Evolutionary conservation across 2,797 vertebrate species (phyloP).

Genomic region (Taenioides sp.): DNA sequence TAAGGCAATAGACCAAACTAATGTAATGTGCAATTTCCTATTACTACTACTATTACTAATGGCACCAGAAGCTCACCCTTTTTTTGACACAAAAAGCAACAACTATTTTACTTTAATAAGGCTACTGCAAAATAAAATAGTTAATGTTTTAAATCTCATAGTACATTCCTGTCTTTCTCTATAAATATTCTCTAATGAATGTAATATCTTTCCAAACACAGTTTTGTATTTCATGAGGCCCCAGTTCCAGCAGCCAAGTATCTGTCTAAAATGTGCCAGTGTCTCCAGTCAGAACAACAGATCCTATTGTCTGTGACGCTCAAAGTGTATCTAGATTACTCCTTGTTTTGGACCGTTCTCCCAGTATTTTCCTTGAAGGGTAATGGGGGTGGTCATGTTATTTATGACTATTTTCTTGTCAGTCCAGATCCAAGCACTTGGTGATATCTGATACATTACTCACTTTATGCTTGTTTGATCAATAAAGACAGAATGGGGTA

Average conservation of each 20-base stretch:
- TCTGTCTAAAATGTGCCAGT: conserved; percentile 56
- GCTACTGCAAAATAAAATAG: too few relatives aligned
- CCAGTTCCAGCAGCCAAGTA: conserved; percentile 44
- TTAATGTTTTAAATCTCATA: conserved; percentile 8
- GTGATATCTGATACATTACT: conserved; percentile 71
- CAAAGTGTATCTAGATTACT: conserved; percentile 69
- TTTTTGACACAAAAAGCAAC: not conserved
- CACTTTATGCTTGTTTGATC: conserved; percentile 52
- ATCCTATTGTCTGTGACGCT: conserved; percentile 69
- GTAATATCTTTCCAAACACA: conserved; percentile 48
- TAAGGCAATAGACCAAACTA: too few relatives aligned
- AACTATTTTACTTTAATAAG: not conserved
- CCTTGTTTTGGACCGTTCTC: conserved; percentile 63
- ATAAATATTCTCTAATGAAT: conserved; percentile 21
- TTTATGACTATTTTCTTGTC: conserved; percentile 80
- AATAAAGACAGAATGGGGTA: conserved; percentile 55
- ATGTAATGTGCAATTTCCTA: too few relatives aligned
- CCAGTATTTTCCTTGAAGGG: conserved; percentile 69
- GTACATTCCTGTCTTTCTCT: conserved; percentile 29
- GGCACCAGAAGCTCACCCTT: conserved; percentile 45
- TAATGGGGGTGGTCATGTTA: conserved; percentile 77
- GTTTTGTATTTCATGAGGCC: conserved; percentile 40
- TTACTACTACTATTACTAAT: not conserved
- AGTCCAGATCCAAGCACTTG: conserved; percentile 61
- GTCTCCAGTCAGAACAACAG: conserved; percentile 53